Conservation (phyloP, 2,113 vertebrate genomes). For the mouse (Mus musculus) region GRCm39 chr13:83213001-83213500, state of each 20-base stretch:
- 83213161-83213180: constrained; percentile 48
- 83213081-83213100: constrained; percentile 53
- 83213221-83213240: constrained; percentile 27
- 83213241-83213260: constrained; percentile 42
- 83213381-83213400: constrained; percentile 24
- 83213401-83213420: constrained; percentile 45
- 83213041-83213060: constrained; percentile 25
- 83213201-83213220: constrained; percentile 24
- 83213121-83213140: constrained; percentile 37
- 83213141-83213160: constrained; percentile 59
- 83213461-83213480: constrained; percentile 70
- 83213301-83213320: neutral
- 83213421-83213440: constrained; percentile 60
- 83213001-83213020: constrained; percentile 64
- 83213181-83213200: neutral
- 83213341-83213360: neutral
- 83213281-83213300: constrained; percentile 8
- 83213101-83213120: constrained; percentile 30
- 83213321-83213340: constrained; percentile 14
- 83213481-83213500: constrained; percentile 65
- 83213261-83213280: constrained; percentile 8
- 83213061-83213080: constrained; percentile 69
- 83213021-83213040: constrained; percentile 63
- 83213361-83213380: neutral
- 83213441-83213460: constrained; percentile 68